A percentile compares a stretch with the other conserved stretches of the same genome.
Evolutionary conservation across 2,888 invertebrate genomes (phyloP).

Genomic region (Willowsia nigromaculata): DNA sequence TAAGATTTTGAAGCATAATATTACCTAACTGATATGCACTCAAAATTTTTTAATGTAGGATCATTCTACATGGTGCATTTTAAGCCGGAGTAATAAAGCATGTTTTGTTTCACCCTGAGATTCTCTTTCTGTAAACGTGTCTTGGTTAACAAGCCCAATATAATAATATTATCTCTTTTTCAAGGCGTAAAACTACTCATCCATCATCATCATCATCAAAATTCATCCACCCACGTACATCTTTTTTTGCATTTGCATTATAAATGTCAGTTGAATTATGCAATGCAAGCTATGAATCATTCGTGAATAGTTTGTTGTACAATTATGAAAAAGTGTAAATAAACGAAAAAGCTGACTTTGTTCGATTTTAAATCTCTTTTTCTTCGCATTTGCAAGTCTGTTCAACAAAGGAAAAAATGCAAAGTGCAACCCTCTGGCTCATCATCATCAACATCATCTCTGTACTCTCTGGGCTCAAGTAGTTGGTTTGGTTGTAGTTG

Average conservation of each 20-base stretch:
- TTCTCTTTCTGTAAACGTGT: not conserved
- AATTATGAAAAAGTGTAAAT: constrained; percentile 50
- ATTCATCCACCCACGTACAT: constrained; percentile 30
- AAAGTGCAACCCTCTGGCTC: not conserved
- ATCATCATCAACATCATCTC: not conserved
- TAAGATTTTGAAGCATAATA: no score
- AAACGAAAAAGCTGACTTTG: constrained; percentile 47
- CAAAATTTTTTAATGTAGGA: not conserved
- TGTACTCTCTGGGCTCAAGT: not conserved
- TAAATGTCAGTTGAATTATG: constrained; percentile 1
- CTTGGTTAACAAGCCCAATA: not conserved
- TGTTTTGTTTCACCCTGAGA: not conserved
- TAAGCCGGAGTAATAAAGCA: not conserved
- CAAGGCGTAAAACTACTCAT: constrained; percentile 16
- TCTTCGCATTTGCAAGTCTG: not conserved
- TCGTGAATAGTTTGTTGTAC: not conserved
- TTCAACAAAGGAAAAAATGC: not conserved
- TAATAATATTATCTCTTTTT: not conserved
- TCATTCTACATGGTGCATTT: not conserved
- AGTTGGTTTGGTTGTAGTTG: no score
- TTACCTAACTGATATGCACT: no score
- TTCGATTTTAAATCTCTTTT: constrained; percentile 1
- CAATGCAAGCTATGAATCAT: constrained; percentile 35
- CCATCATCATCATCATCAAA: not conserved
- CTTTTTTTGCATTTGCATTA: constrained; percentile 25